These are phyloP conservation scores for Eutrigla gurnardus DNA, from an alignment of 2,797 vertebrate genomes.

Conservation along the genomic window DNA sequence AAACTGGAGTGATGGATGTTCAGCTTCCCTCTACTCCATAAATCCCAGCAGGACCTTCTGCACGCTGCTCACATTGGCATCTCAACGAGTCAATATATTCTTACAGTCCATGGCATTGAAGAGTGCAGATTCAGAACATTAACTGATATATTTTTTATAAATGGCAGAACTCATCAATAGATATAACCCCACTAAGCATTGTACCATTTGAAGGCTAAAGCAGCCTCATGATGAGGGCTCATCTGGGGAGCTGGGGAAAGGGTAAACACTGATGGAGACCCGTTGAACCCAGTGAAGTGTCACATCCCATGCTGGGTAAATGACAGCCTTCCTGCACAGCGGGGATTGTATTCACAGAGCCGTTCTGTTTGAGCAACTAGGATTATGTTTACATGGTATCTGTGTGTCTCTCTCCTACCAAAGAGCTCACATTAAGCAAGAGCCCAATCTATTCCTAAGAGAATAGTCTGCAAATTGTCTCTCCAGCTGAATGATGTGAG, in stretches of 20 bases:
- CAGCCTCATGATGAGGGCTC: constrained; percentile 62
- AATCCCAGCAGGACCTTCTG: constrained; percentile 40
- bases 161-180: constrained; percentile 14
- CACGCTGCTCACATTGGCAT: constrained; percentile 28
- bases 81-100: constrained; percentile 37
- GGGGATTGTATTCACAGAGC: constrained; percentile 66
- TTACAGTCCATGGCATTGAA: constrained; percentile 5
- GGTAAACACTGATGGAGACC: constrained; percentile 69
- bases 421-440: constrained; percentile 51
- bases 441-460: constrained; percentile 41
- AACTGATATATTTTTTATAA: constrained; percentile 4
- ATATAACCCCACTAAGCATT: fast-evolving
- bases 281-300: constrained; percentile 73
- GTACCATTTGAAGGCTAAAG: constrained; percentile 4
- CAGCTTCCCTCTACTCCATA: constrained; percentile 30
- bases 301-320: constrained; percentile 70
- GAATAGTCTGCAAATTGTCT: constrained; percentile 27
- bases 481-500: constrained; percentile 37
- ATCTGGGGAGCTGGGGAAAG: constrained; percentile 62
- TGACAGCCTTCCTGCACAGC: constrained; percentile 71
- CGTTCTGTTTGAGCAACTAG: constrained; percentile 66
- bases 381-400: constrained; percentile 63
- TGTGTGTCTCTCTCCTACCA: constrained; percentile 34
- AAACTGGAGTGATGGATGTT: constrained; percentile 56
- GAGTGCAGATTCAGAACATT: constrained; percentile 20